Conservation (phyloP, 2,113 vertebrate species). For the Peromyscus leucopus region DNA sequence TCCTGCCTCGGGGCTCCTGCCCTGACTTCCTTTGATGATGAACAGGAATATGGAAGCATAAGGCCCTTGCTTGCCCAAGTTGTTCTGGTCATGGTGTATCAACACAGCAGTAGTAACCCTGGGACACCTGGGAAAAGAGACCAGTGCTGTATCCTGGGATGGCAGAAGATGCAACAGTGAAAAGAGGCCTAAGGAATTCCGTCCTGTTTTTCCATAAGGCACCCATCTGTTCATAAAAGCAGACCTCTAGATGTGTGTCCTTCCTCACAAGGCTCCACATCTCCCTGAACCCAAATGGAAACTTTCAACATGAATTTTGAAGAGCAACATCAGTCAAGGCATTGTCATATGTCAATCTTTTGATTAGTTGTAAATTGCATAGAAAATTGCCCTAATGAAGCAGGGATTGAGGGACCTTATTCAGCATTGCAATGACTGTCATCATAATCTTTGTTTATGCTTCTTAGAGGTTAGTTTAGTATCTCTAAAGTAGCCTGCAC, state of each 20-base stretch:
- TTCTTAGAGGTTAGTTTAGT: neutral
- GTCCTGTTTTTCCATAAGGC: neutral
- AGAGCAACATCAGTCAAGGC: neutral
- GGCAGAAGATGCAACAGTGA: rapidly evolving
- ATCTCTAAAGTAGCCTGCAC: neutral
- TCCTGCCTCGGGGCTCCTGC: neutral
- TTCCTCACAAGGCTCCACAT: neutral
- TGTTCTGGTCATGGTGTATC: neutral
- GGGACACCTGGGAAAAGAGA: neutral
- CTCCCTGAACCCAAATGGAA: too few relatives aligned
- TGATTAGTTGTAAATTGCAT: neutral
- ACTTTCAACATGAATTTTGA: neutral
- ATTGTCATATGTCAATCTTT: neutral
- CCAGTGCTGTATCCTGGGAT: neutral
- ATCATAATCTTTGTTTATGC: neutral
- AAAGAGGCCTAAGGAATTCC: neutral
- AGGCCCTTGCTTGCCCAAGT: neutral
- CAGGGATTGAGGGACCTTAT: neutral
- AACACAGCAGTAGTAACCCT: neutral
- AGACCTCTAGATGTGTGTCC: neutral
- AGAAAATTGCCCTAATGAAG: neutral
- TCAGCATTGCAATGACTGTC: neutral
- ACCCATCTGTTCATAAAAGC: neutral
- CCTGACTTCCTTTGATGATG: neutral
- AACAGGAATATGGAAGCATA: neutral